Evolutionary conservation across 2,888 invertebrate genomes (phyloP).

Genomic region (Cephus runcator): DNA sequence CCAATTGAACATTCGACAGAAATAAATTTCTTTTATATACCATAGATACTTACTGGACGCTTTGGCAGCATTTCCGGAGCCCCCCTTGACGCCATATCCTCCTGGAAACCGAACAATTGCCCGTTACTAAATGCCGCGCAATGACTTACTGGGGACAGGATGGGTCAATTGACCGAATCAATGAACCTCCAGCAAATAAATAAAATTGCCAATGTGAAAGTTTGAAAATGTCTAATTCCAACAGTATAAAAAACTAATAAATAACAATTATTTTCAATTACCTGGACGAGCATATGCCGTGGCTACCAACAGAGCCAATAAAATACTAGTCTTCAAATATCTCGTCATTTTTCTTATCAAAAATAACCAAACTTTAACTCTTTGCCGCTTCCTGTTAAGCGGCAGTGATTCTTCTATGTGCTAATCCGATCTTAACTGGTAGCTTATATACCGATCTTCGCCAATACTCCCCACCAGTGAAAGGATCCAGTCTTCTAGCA

Average conservation of each 20-base stretch:
- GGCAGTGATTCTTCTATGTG: background rate
- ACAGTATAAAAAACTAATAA: too few relatives aligned
- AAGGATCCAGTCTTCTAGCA: conserved; percentile 7
- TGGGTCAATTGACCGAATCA: background rate
- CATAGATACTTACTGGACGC: conserved; percentile 6
- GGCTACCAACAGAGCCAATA: background rate
- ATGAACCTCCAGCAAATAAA: too few relatives aligned
- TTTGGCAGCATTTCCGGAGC: conserved; percentile 12
- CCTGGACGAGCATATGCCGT: conserved; percentile 12
- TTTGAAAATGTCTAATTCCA: too few relatives aligned
- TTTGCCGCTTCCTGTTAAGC: background rate
- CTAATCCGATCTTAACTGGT: conserved; percentile 10
- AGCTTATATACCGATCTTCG: conserved; percentile 15
- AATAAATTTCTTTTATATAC: conserved; percentile 3
- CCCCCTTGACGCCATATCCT: conserved; percentile 18
- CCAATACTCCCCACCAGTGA: conserved; percentile 10
- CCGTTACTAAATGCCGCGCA: conserved; percentile 5
- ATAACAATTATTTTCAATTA: background rate
- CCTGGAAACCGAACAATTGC: conserved; percentile 11
- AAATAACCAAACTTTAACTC: background rate
- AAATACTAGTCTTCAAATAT: too few relatives aligned
- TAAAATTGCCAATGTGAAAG: too few relatives aligned
- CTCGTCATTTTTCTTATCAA: too few relatives aligned
- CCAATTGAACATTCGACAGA: background rate
- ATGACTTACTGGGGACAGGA: background rate